Conservation (phyloP, 2,888 invertebrate species). For the Acanthosepion lycidas region DNA sequence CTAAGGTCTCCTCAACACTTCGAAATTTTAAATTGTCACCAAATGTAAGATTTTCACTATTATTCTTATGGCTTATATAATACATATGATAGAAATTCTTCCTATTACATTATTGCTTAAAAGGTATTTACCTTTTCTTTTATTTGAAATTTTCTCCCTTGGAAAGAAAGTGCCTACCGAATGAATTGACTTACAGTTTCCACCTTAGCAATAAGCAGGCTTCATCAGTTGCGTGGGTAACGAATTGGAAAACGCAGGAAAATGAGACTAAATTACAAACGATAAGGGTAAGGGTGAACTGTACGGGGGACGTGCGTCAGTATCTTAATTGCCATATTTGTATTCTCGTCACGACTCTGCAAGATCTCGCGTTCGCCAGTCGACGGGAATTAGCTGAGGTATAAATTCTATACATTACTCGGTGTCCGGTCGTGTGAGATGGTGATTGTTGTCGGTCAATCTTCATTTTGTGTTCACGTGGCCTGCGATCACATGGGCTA, state of each 20-base stretch:
- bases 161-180: too few relatives aligned
- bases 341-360: neutral
- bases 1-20: too few relatives aligned
- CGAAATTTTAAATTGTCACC: too few relatives aligned
- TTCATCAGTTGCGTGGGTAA: neutral
- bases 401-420: neutral
- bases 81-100: too few relatives aligned
- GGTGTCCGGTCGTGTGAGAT: neutral
- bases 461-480: neutral
- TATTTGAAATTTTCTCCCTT: too few relatives aligned
- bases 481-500: too few relatives aligned
- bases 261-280: neutral
- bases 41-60: too few relatives aligned
- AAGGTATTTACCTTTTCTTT: too few relatives aligned
- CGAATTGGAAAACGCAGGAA: neutral
- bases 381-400: neutral
- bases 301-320: neutral
- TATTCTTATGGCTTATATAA: too few relatives aligned
- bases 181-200: too few relatives aligned
- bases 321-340: neutral
- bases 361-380: neutral
- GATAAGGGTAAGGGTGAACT: neutral
- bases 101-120: too few relatives aligned
- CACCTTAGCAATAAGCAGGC: neutral
- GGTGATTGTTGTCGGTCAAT: neutral